Percentiles rank a stretch among this genome's conserved stretches.
These are phyloP conservation scores for Fabriciana adippe DNA, from an alignment of 2,888 invertebrate genomes.

Conservation along the genomic window DNA sequence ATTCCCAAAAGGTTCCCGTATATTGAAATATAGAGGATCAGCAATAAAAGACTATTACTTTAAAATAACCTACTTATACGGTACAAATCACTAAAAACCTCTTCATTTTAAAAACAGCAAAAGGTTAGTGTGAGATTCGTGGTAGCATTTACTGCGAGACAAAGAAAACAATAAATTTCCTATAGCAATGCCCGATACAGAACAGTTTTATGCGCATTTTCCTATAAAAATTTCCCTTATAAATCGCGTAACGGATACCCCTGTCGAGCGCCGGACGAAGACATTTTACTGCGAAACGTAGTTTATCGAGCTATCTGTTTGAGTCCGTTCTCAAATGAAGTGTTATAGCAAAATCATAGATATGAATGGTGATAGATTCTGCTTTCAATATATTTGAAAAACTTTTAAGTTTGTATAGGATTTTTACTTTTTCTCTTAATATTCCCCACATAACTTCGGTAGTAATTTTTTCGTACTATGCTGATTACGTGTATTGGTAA, in stretches of 20 bases:
- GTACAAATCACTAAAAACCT: not conserved
- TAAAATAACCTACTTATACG: too few species aligned
- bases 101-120: slow-evolving; percentile 1
- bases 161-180: slow-evolving; percentile 41
- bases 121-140: slow-evolving; percentile 19
- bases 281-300: slow-evolving; percentile 31
- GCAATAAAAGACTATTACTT: too few species aligned
- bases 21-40: too few species aligned
- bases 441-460: too few species aligned
- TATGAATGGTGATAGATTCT: not conserved
- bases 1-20: too few species aligned
- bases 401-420: too few species aligned
- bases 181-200: slow-evolving; percentile 37
- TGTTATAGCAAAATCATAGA: slow-evolving; percentile 10
- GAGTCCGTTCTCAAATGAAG: slow-evolving; percentile 29
- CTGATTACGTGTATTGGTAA: too few species aligned
- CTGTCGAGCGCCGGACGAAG: slow-evolving; percentile 32
- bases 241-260: slow-evolving; percentile 35
- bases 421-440: too few species aligned
- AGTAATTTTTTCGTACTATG: too few species aligned
- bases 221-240: slow-evolving; percentile 41
- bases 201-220: slow-evolving; percentile 46
- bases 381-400: not conserved
- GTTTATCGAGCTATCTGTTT: slow-evolving; percentile 36
- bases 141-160: slow-evolving; percentile 38